A percentile compares a stretch with the other conserved stretches of the same genome.
Conservation (phyloP, 2,888 invertebrate genomes). For the Arrhopalites spinosus region DNA sequence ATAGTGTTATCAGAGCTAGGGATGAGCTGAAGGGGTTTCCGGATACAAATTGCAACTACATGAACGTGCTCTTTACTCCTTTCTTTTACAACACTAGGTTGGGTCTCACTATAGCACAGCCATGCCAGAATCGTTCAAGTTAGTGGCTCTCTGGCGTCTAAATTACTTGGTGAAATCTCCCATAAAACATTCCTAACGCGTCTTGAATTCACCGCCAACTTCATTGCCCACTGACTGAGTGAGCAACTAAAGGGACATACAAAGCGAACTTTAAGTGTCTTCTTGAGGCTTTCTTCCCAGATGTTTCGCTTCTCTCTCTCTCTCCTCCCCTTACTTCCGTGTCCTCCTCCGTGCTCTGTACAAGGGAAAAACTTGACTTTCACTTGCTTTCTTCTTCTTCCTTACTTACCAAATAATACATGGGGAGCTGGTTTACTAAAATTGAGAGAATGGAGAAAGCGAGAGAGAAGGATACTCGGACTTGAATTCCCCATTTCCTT, state of each 20-base stretch:
- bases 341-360: neutral
- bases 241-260: conserved; percentile 4
- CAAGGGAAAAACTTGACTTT: neutral
- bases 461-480: too few species aligned
- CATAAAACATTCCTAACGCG: conserved; percentile 7
- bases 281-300: conserved; percentile 1
- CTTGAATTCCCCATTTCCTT: too few species aligned
- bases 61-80: too few species aligned
- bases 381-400: conserved; percentile 5
- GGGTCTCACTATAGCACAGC: neutral
- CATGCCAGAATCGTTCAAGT: neutral
- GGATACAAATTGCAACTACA: neutral
- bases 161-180: conserved; percentile 4
- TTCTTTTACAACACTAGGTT: too few species aligned
- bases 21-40: neutral
- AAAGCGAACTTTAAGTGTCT: conserved; percentile 4
- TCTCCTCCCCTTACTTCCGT: neutral
- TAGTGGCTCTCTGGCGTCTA: conserved; percentile 7
- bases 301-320: conserved; percentile 3
- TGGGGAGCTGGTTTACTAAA: too few species aligned
- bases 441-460: too few species aligned
- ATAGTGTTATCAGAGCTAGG: neutral
- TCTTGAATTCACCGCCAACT: conserved; percentile 7
- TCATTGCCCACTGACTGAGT: conserved; percentile 5
- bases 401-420: too few species aligned